Base-by-base conservation (phyloP, 2,113 vertebrate species). In the Ibidorhyncha struthersii region DNA sequence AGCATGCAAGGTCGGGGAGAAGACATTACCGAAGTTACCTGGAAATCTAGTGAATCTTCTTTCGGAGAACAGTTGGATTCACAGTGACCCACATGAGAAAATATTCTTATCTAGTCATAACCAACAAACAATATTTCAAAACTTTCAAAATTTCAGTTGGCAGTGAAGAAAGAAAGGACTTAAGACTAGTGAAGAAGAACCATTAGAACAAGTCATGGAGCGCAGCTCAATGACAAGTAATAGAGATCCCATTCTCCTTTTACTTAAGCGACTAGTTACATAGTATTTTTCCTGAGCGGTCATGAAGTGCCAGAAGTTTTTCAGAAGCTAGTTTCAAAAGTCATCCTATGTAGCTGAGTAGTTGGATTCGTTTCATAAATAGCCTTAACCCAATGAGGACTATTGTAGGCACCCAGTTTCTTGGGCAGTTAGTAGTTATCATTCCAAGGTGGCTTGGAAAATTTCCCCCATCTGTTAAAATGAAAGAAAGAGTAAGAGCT, bases 241-340 rank as follows among this genome's bases (percentile, higher is more conserved):
- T 27, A 55, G 32, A 30, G 27, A 40, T 43, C 53, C 58, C 23
- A 30, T 52, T 56, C 53, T 81, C 20, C 23, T 69, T 83, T 70
- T 45, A 23, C 15, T 62, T 30, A 8, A 40, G 21, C 0, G 6
- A 52, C 18, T 72, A 0, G 49, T 43, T 49, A 30, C 0, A 0
- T 58, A 6, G 27, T n/a, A 7, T 47, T 72, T 86, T 41, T 79
- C 47, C 43, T 71, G 43, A 58, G 23, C 25, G 32, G 58, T 70
- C 9, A 19, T 30, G 10, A 21, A 49, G 23, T 41, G 40, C 14
- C 61, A 4, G 16, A 20, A 38, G 6, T 61, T 65, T 67, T 65
- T 52, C 62, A 50, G 49, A 40, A 91, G 20, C 12, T 26, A 18
- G 12, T 76, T 86, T 79, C 8, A 85, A 62, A 62, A 79, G 30